phyloP scores from a whole-genome alignment of 2,888 invertebrate species.

The Lycocerus yunnanus region DNA sequence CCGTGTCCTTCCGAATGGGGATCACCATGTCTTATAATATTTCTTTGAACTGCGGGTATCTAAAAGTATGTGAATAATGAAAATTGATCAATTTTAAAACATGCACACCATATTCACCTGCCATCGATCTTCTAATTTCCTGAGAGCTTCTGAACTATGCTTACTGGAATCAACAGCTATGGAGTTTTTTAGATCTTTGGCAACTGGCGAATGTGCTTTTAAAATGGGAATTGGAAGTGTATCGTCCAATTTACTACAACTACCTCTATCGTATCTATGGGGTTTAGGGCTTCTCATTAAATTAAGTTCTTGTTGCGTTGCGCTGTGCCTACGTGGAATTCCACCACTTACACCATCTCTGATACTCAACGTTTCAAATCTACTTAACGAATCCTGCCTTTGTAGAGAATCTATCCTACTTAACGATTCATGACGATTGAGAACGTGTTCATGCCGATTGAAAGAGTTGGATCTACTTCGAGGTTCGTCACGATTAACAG shows the following conservation, averaged over 20 bases:
- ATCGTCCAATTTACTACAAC: constrained; percentile 60
- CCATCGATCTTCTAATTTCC: constrained; percentile 58
- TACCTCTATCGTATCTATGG: constrained; percentile 59
- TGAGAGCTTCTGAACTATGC: constrained; percentile 46
- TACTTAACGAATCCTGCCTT: constrained; percentile 59
- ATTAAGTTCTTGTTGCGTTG: constrained; percentile 62
- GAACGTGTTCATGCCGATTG: constrained; percentile 49
- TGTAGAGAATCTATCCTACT: constrained; percentile 59
- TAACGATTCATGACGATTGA: constrained; percentile 53
- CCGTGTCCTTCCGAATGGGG: constrained; percentile 54
- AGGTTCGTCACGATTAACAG: constrained; percentile 25
- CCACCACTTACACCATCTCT: constrained; percentile 57
- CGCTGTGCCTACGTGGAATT: constrained; percentile 58
- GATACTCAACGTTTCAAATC: constrained; percentile 61
- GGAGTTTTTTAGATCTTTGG: constrained; percentile 53
- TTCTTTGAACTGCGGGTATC: constrained; percentile 69
- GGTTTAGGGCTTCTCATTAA: constrained; percentile 58
- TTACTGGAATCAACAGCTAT: constrained; percentile 51
- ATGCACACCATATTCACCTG: constrained; percentile 50
- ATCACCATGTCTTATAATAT: constrained; percentile 58
- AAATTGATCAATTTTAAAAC: background rate
- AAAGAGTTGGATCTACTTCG: constrained; percentile 37
- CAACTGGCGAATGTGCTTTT: constrained; percentile 58
- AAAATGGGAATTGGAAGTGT: constrained; percentile 66
- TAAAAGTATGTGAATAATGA: constrained; percentile 43